These are phyloP conservation scores for Cherax destructor DNA, from an alignment of 1,140 invertebrate species.

Conservation along the genomic window DNA sequence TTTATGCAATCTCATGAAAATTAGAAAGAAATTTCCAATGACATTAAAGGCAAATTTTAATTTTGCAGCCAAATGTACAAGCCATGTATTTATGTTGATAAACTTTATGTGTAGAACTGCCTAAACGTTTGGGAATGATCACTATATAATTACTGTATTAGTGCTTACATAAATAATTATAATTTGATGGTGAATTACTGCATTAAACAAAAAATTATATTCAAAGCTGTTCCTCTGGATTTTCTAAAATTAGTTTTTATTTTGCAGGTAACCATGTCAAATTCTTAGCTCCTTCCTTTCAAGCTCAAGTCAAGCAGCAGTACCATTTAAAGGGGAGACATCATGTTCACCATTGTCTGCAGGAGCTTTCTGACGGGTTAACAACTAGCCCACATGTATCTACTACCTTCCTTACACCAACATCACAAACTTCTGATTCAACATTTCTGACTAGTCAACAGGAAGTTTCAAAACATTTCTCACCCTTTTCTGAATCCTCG, in stretches of 20 bases:
- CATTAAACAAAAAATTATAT: not conserved
- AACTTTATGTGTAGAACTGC: not conserved
- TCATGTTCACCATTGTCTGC: not conserved
- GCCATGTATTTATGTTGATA: too few species aligned
- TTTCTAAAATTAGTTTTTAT: not conserved
- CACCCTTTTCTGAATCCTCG: not conserved
- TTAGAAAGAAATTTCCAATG: too few species aligned
- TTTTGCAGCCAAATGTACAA: too few species aligned
- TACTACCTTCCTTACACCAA: not conserved
- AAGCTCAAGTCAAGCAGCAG: not conserved
- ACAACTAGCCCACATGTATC: not conserved
- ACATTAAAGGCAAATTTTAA: too few species aligned
- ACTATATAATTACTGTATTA: too few species aligned
- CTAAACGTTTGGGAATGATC: too few species aligned
- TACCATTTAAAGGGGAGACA: not conserved
- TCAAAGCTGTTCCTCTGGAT: not conserved
- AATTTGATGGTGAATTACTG: too few species aligned
- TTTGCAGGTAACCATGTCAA: not conserved
- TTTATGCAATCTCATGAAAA: too few species aligned
- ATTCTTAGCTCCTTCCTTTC: not conserved
- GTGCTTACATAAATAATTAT: too few species aligned
- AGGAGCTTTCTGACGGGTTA: not conserved
- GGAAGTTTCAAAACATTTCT: not conserved
- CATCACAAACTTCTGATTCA: not conserved
- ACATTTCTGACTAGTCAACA: constrained; percentile 8